Base-by-base conservation (phyloP, 2,888 invertebrate species). In the Meloe dianella region DNA sequence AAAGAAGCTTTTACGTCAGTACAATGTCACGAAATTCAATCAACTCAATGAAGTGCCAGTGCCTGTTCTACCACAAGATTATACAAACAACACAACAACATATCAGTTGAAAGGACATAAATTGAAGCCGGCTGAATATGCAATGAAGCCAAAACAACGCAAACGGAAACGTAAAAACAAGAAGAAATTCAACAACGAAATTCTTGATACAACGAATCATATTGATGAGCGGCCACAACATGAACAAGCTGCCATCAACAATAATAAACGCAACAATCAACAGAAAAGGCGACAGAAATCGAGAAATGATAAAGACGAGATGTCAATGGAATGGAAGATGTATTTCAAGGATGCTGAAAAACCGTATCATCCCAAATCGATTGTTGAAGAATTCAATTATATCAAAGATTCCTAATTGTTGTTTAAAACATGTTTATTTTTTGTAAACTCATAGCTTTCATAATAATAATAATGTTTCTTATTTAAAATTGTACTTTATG, bases 351-450 rank as follows among this genome's bases (percentile, higher is more conserved):
- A 86, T 57, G 85, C 85, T 70, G 68, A 86, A 67, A 86, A 87
- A 77, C 87, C 87, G 0, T 80, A 88, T 5, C 87, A 88, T 74
- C 89, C 89, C 2, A 87, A 86, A 72, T 85, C 87, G 1, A 88
- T 89, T 41, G 86, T 89, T 0, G 89, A 89, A 75, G 83, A 83
- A 69, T 81, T 79, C 67, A 79, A 75, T 62, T 79, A 77, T 64
- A 71, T 72, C 30, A 75, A 75, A 61, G 71, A 73, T 57, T 61
- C 58, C 47, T 71, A 64, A 66, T 59, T 47, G 2, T 27, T 41
- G 17, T 17, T 17, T 17, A 17, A n/a, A 14, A 35, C 12, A 12
- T 14, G 4, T 12, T n/a, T 47, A 20, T 47, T 51, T n/a, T 51
- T 51, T 51, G 51, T 51, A 24, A 22, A 22, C n/a, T 41, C 10